Percentiles rank a stretch among this genome's conserved stretches.
These are phyloP conservation scores for Xiphophorus birchmanni DNA, from an alignment of 2,797 vertebrate species.

Conservation along the genomic window DNA sequence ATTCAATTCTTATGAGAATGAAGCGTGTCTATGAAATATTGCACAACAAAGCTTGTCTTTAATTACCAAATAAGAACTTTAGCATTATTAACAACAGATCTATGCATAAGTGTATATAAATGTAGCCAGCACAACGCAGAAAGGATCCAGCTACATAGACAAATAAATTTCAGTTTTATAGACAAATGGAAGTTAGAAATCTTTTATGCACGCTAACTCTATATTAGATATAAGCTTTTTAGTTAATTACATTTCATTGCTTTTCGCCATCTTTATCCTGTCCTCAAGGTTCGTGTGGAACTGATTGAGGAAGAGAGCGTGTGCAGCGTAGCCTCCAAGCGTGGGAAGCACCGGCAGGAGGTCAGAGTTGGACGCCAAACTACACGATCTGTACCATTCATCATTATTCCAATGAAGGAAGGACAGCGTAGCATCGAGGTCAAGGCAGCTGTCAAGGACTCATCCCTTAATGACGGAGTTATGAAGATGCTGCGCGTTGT, in stretches of 20 bases:
- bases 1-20: neutral
- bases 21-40: neutral
- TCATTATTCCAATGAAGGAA: conserved; percentile 84
- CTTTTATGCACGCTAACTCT: neutral
- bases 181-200: neutral
- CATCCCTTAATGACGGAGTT: conserved; percentile 74
- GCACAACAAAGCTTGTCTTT: neutral
- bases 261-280: neutral
- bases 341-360: conserved; percentile 63
- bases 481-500: conserved; percentile 84
- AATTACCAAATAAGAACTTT: neutral
- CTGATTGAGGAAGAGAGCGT: conserved; percentile 77
- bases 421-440: conserved; percentile 81
- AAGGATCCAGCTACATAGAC: too few species aligned
- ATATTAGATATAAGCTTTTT: neutral
- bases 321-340: conserved; percentile 87
- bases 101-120: neutral
- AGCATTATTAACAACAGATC: neutral
- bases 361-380: conserved; percentile 57
- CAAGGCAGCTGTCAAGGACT: conserved; percentile 79
- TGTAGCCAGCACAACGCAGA: too few species aligned
- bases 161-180: too few species aligned
- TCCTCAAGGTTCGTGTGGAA: conserved; percentile 82
- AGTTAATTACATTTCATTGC: neutral
- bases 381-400: conserved; percentile 77